Percentiles rank a stretch among this genome's conserved stretches.
phyloP scores from a whole-genome alignment of 2,888 invertebrate species.

The Phorcus lineatus region DNA sequence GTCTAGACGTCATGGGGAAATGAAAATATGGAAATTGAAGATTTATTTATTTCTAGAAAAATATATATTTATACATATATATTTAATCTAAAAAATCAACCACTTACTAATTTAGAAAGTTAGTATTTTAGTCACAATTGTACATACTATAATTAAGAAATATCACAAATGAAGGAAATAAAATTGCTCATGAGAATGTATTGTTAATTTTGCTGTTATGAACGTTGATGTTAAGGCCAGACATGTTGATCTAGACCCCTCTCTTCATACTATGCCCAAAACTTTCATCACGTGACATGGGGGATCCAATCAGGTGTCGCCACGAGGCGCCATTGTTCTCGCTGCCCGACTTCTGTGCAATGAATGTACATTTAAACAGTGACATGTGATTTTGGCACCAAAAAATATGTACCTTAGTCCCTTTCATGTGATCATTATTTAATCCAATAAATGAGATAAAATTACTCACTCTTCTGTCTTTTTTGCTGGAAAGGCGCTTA shows the following conservation, averaged over 20 bases:
- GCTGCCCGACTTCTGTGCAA: not conserved
- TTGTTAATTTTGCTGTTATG: not conserved
- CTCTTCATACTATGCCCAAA: conserved; percentile 8
- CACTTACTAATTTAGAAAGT: not conserved
- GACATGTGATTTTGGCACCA: conserved; percentile 14
- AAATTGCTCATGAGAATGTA: not conserved
- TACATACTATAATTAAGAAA: not conserved
- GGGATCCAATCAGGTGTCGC: not conserved
- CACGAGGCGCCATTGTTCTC: not conserved
- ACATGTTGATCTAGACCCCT: not conserved
- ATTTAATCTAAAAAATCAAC: not conserved
- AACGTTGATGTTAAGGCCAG: not conserved
- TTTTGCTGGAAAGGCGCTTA: not conserved
- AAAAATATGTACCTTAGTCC: conserved; percentile 67
- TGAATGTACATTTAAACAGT: conserved; percentile 1
- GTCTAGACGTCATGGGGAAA: not conserved
- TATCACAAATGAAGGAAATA: not conserved
- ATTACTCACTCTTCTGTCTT: conserved; percentile 1
- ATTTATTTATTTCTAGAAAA: not conserved
- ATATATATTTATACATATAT: conserved; percentile 3
- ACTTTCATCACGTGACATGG: conserved; percentile 5
- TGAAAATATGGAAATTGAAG: not conserved
- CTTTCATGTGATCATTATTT: conserved; percentile 71
- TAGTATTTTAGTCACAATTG: not conserved
- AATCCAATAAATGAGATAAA: conserved; percentile 67